A percentile compares a stretch with the other conserved stretches of the same genome.
Evolutionary conservation across 2,797 vertebrate species (phyloP).

Genomic region (Rachycentron canadum): DNA sequence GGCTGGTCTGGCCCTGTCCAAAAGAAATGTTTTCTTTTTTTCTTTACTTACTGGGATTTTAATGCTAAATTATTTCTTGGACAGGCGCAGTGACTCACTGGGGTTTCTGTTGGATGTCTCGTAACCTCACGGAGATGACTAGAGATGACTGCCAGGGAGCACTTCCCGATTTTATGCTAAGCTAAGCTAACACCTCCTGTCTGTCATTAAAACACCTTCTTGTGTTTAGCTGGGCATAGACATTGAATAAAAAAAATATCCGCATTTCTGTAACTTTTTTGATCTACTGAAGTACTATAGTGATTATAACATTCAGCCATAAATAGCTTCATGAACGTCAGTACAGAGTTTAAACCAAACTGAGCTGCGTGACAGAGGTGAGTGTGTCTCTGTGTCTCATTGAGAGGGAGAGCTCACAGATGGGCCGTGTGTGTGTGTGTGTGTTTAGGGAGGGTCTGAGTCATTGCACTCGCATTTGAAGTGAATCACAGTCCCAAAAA

Average conservation of each 20-base stretch:
- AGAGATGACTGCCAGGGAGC: neutral
- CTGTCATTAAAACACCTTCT: no score
- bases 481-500: constrained; percentile 64
- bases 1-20: neutral
- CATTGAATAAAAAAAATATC: neutral
- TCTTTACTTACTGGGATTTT: no score
- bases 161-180: neutral
- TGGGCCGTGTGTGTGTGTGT: constrained; percentile 29
- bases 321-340: constrained; percentile 14
- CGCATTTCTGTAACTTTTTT: neutral
- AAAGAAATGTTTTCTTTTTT: neutral
- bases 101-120: neutral
- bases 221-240: neutral
- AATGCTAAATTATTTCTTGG: neutral
- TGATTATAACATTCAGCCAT: neutral
- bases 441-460: constrained; percentile 43
- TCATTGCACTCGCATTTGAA: constrained; percentile 64
- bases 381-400: constrained; percentile 46
- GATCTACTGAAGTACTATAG: neutral
- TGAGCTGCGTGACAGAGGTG: constrained; percentile 75
- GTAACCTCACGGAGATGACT: neutral
- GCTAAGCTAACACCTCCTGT: neutral
- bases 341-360: constrained; percentile 41
- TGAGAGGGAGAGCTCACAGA: constrained; percentile 71
- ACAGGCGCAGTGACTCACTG: neutral